phyloP scores from a whole-genome alignment of 2,888 invertebrate species.

The Polia nebulosa region DNA sequence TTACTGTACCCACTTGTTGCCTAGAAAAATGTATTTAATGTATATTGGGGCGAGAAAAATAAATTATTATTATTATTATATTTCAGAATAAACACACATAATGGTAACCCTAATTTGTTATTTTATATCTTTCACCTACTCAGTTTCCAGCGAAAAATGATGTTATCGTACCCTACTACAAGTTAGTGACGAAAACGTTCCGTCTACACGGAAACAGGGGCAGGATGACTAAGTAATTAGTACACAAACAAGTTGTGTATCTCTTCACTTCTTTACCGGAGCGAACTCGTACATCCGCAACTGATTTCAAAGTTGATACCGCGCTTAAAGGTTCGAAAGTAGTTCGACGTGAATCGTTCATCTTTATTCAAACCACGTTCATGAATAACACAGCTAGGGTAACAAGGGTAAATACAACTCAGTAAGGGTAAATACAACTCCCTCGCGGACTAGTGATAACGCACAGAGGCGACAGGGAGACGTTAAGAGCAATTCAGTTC shows the following conservation, averaged over 20 bases:
- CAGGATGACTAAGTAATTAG: slow-evolving; percentile 50
- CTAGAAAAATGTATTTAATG: no score
- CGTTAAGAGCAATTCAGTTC: slow-evolving; percentile 80
- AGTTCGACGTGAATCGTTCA: slow-evolving; percentile 80
- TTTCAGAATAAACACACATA: no score
- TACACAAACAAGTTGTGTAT: slow-evolving; percentile 41
- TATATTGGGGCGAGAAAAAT: no score
- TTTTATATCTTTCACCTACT: not conserved
- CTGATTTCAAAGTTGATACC: slow-evolving; percentile 64
- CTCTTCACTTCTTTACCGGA: slow-evolving; percentile 26
- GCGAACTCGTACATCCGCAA: slow-evolving; percentile 31
- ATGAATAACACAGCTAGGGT: slow-evolving; percentile 86
- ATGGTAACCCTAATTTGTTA: not conserved
- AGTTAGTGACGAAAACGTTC: slow-evolving; percentile 10
- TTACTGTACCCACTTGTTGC: no score
- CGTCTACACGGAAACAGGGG: slow-evolving; percentile 4
- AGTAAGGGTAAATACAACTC: slow-evolving; percentile 82
- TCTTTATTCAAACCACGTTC: slow-evolving; percentile 87
- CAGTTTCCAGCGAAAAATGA: not conserved
- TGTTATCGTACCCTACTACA: not conserved
- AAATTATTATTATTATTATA: no score
- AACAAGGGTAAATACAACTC: slow-evolving; percentile 82
- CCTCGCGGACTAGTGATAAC: slow-evolving; percentile 83
- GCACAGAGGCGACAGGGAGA: slow-evolving; percentile 73
- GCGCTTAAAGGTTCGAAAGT: slow-evolving; percentile 74